Conservation (phyloP, 2,888 invertebrate species). For the Ectropis crepuscularia region DNA sequence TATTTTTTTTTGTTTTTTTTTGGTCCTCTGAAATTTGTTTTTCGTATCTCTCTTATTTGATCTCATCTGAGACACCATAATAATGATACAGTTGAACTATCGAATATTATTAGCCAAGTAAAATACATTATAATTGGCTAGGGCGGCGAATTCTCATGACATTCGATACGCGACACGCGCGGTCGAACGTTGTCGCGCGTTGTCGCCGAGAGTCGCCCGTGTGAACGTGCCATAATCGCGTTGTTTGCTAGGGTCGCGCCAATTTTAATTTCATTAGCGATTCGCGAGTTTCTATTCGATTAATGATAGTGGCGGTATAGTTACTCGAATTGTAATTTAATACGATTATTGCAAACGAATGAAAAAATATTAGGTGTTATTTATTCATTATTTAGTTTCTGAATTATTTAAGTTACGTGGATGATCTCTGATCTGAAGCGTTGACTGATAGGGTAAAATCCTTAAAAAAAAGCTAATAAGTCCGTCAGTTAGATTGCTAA, state of each 20-base stretch:
- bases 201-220: slow-evolving; percentile 24
- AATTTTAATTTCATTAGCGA: slow-evolving; percentile 25
- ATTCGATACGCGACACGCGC: slow-evolving; percentile 28
- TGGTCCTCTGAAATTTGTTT: too few relatives aligned
- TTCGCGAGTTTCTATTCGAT: slow-evolving; percentile 8
- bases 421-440: too few relatives aligned
- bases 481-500: too few relatives aligned
- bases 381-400: too few relatives aligned
- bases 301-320: not conserved
- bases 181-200: not conserved
- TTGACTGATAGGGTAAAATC: too few relatives aligned
- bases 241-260: slow-evolving; percentile 20
- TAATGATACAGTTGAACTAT: not conserved
- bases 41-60: too few relatives aligned
- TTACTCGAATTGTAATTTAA: not conserved
- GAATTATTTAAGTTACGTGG: too few relatives aligned
- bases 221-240: slow-evolving; percentile 26
- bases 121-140: slow-evolving; percentile 19
- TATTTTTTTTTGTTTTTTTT: too few relatives aligned
- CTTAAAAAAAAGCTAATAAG: too few relatives aligned
- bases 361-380: too few relatives aligned
- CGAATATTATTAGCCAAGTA: slow-evolving; percentile 11
- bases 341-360: not conserved
- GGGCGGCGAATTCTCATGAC: slow-evolving; percentile 27
- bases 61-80: not conserved